phyloP scores from a whole-genome alignment of 2,888 invertebrate species.

The Geophilus truncorum region DNA sequence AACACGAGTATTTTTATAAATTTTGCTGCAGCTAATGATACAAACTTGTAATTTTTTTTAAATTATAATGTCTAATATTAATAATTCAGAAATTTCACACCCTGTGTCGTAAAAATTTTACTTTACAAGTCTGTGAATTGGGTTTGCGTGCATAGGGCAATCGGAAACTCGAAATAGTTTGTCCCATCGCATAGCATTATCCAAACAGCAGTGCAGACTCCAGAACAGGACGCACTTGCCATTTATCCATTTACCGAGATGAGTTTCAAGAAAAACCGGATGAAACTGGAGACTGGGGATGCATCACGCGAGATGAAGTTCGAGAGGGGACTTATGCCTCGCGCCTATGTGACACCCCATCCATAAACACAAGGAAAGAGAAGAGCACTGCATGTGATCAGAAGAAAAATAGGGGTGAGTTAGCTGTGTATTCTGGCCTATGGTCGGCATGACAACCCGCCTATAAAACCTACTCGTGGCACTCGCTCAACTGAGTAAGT shows the following conservation, averaged over 20 bases:
- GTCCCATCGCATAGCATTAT: not conserved
- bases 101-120: not conserved
- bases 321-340: not conserved
- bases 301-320: not conserved
- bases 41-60: too few species aligned
- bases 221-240: not conserved
- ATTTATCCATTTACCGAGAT: not conserved
- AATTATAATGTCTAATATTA: too few species aligned
- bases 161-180: not conserved
- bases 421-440: not conserved
- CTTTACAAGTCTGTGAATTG: not conserved
- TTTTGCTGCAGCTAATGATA: too few species aligned
- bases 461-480: not conserved
- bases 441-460: not conserved
- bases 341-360: slow-evolving; percentile 4
- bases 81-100: too few species aligned
- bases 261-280: not conserved
- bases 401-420: too few species aligned
- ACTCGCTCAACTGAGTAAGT: not conserved
- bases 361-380: not conserved
- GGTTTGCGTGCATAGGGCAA: not conserved
- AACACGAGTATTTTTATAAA: too few species aligned
- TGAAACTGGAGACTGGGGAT: not conserved
- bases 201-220: not conserved
- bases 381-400: slow-evolving; percentile 10